These are phyloP conservation scores for Holotrichia oblita DNA, from an alignment of 1,140 invertebrate genomes.

Conservation along the genomic window DNA sequence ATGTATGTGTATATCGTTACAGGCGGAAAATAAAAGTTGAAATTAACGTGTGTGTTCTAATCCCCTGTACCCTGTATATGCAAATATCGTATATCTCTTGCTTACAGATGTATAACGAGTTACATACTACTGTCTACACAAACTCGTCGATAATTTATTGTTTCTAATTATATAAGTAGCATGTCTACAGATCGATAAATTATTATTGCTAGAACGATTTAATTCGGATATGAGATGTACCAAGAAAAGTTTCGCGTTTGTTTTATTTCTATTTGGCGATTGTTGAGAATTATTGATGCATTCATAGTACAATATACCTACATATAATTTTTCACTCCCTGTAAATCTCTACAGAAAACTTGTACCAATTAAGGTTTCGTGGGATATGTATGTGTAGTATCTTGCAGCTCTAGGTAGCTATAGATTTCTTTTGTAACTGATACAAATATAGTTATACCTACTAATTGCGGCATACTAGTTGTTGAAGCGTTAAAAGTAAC, in stretches of 20 bases:
- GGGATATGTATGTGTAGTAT: neutral
- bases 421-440: neutral
- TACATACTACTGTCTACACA: neutral
- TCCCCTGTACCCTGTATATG: neutral
- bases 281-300: neutral
- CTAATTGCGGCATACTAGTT: conserved; percentile 1
- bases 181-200: conserved; percentile 1
- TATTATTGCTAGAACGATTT: neutral
- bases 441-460: no score
- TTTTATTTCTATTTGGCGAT: neutral
- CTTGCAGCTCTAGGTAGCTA: neutral
- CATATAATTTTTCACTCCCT: neutral
- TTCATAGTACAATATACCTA: neutral
- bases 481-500: neutral
- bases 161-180: conserved; percentile 4
- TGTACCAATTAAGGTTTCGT: neutral
- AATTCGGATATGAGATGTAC: neutral
- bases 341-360: neutral
- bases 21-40: neutral
- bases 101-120: neutral
- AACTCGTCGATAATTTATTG: conserved; percentile 1
- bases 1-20: neutral
- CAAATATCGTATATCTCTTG: conserved; percentile 8
- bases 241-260: neutral
- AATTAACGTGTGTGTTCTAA: neutral